Percentiles rank a stretch among this genome's conserved stretches.
These are phyloP conservation scores for Chloroceryle amazona DNA, from an alignment of 2,797 vertebrate species.

Conservation along the genomic window DNA sequence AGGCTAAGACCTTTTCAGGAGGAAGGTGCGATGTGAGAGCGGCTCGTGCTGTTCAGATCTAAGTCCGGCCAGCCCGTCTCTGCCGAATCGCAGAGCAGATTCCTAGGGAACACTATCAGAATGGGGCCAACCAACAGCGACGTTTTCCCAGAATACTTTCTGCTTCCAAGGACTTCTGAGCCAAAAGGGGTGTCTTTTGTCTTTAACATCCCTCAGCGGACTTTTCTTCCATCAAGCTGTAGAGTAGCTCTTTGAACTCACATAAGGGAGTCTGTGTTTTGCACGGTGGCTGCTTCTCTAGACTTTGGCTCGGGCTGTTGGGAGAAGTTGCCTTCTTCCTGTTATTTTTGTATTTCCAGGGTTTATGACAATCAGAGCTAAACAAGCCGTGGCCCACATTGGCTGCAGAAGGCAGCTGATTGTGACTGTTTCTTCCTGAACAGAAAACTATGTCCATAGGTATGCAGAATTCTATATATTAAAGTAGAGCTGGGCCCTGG, in stretches of 20 bases:
- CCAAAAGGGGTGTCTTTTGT: conserved; percentile 69
- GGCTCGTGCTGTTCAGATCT: neutral
- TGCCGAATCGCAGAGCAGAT: neutral
- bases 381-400: neutral
- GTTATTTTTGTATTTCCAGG: neutral
- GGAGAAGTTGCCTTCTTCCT: conserved; percentile 41
- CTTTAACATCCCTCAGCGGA: conserved; percentile 59
- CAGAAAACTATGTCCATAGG: neutral
- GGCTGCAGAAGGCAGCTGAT: neutral
- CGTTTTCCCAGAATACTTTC: conserved; percentile 14
- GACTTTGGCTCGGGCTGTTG: conserved; percentile 49
- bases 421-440: neutral
- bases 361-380: neutral
- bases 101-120: neutral
- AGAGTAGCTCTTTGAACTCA: conserved; percentile 47
- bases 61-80: neutral
- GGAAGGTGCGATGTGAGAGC: neutral
- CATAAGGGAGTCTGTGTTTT: conserved; percentile 67
- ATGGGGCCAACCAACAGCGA: neutral
- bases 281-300: neutral
- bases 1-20: neutral
- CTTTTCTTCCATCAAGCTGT: conserved; percentile 57
- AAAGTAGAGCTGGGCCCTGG: neutral
- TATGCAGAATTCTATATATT: neutral
- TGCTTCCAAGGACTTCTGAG: conserved; percentile 38